Evolutionary conservation across 1,140 invertebrate species (phyloP), one percentile per base, ranked within the genome.

Genomic region (Conopomorpha cramerella): DNA sequence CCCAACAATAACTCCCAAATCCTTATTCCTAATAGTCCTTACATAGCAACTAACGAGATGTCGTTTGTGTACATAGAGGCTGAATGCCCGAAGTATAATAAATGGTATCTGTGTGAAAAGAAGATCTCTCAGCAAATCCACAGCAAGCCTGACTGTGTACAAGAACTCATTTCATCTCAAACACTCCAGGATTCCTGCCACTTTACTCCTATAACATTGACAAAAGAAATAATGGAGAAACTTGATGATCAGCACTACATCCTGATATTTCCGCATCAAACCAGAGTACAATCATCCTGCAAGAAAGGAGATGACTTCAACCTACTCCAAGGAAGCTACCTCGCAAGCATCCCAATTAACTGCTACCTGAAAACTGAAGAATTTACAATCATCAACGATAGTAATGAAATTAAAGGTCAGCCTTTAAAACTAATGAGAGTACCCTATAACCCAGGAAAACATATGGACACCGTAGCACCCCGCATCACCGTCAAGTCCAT

Each of bases 61-160:
- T 19, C 26, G 11, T 35, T 16, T 35, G 34, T 37, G 26, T 37
- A 37, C 26, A 37, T 37, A 37, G 35, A 37, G 28, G 28, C 35
- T n/a, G 28, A 37, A 37, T 37, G 35, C 28, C 35, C 15, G 4
- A 35, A 28, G 15, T 19, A 27, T 6, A 28, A 14, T n/a, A 16
- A 14, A 2, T 15, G 13, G 25, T 35, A 35, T 15, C 4, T 35
- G 13, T 35, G 34, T 11, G 34, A 35, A 15, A 19, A 26, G 34
- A 35, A 27, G 23, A 27, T 35, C 25, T 13, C 14, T 1, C 34
- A 35, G 14, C 34, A 35, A 11, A 27, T 35, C 12, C 8, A 25
- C 14, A 16, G 4, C 2, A 12, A 27, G 28, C 23, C 23, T 8
- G 25, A 35, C 25, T 35, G 34, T 25, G 28, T 35, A 14, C 25